These are phyloP conservation scores for Orthosia gothica DNA, from an alignment of 2,888 invertebrate species.

Conservation along the genomic window DNA sequence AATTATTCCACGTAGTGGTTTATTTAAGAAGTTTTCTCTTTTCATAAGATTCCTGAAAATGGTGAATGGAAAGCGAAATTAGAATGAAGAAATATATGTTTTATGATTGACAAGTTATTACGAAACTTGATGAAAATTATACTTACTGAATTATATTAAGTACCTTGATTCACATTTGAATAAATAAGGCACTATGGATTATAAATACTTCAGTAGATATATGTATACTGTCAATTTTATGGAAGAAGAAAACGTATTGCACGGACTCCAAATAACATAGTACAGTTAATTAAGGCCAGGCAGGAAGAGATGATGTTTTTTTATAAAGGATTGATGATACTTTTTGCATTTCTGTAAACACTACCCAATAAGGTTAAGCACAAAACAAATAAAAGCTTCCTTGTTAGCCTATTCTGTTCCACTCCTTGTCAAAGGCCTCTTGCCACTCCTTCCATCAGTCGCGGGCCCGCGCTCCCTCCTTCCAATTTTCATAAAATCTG, in stretches of 20 bases:
- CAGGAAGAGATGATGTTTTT: too few relatives aligned
- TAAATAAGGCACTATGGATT: neutral
- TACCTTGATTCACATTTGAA: neutral
- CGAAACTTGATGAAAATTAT: neutral
- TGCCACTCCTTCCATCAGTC: neutral
- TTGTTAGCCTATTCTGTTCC: too few relatives aligned
- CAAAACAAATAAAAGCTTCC: too few relatives aligned
- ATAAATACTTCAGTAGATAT: neutral
- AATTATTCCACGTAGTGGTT: neutral
- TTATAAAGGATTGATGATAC: too few relatives aligned
- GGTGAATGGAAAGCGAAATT: neutral
- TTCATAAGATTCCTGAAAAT: neutral
- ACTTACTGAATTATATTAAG: neutral
- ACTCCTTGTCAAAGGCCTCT: neutral
- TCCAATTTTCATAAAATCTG: neutral
- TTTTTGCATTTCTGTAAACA: too few relatives aligned
- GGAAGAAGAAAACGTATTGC: too few relatives aligned
- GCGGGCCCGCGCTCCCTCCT: neutral
- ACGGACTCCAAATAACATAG: too few relatives aligned
- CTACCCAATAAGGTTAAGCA: too few relatives aligned
- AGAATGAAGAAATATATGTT: neutral
- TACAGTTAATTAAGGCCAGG: too few relatives aligned
- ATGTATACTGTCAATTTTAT: too few relatives aligned
- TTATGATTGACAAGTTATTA: neutral
- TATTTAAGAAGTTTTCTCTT: conserved; percentile 11